Evolutionary conservation across 2,113 vertebrate species (phyloP), one percentile per base, ranked within the genome.

Genomic region (Esox niger): DNA sequence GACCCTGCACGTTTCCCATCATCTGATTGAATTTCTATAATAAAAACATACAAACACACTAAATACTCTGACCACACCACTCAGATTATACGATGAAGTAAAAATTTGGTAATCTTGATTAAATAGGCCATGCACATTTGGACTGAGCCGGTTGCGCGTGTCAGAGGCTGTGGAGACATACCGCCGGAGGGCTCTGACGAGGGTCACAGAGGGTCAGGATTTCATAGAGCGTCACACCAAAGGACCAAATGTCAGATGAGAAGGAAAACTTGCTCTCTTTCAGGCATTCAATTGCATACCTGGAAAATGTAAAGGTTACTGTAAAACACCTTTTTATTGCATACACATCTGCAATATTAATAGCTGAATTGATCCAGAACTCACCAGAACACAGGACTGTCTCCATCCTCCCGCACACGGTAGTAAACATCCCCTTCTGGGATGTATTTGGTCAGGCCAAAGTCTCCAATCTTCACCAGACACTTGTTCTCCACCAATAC

Each of bases 361-460:
- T 17, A 31, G 7, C 6, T n/a, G 27, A 32, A 23, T 49, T 30
- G 25, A 35, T 31, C 31, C 31, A 33, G 10, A 70, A 71, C 89
- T 89, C 76, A 97, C 96, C 96, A 98, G 83, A 91, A 98, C 17
- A 97, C 95, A 0, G 96, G 96, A 73, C 94, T 98, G 86, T 94
- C 95, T 0, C 95, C 96, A 1, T 94, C 91, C 74, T 97, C 95
- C 1, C 90, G 85, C 1, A 96, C 94, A 0, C 93, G 82, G 75
- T 98, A 98, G 69, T 98, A 98, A 7, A 92, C 88, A 0, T 89
- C 88, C 10, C 94, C 94, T 65, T 96, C 92, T 0, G 96, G 95
- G 27, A 98, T 91, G 10, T 94, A 91, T 76, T 97, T 98, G 27
- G 95, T 94, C n/a, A 98, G 74, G 6, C 96, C 96, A 9, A 98